These are phyloP conservation scores for Eira barbara DNA, from an alignment of 2,113 vertebrate species.

Conservation along the genomic window DNA sequence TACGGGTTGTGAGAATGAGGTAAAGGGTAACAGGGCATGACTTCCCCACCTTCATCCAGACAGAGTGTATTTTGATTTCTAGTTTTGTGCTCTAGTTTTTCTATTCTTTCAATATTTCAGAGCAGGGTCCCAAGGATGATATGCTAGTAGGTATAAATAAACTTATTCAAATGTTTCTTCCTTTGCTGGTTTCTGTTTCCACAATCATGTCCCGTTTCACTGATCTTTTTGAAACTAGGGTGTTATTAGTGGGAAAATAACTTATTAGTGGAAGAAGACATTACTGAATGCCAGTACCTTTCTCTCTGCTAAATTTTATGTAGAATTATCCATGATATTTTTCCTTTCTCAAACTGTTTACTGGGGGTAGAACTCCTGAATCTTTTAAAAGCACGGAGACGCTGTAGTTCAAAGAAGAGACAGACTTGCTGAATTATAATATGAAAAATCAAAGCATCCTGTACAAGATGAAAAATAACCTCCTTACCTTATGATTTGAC, in stretches of 20 bases:
- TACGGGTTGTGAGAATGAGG: neutral
- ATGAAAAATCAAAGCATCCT: conserved; percentile 61
- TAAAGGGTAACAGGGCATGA: neutral
- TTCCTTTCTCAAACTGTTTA: conserved; percentile 55
- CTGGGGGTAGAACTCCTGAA: conserved; percentile 30
- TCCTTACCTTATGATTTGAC: conserved; percentile 64
- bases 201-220: neutral
- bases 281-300: neutral
- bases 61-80: neutral
- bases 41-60: neutral
- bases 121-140: neutral
- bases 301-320: conserved; percentile 36
- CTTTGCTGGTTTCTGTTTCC: conserved; percentile 30
- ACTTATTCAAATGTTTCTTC: neutral
- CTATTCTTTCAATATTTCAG: neutral
- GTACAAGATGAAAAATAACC: conserved; percentile 67
- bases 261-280: neutral
- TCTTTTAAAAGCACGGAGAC: conserved; percentile 46
- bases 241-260: neutral
- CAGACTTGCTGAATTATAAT: conserved; percentile 62
- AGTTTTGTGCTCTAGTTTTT: neutral
- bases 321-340: neutral
- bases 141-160: neutral
- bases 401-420: conserved; percentile 60
- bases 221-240: conserved; percentile 8